These are phyloP conservation scores for Sebastes diaconus DNA, from an alignment of 2,797 vertebrate genomes.

Conservation along the genomic window DNA sequence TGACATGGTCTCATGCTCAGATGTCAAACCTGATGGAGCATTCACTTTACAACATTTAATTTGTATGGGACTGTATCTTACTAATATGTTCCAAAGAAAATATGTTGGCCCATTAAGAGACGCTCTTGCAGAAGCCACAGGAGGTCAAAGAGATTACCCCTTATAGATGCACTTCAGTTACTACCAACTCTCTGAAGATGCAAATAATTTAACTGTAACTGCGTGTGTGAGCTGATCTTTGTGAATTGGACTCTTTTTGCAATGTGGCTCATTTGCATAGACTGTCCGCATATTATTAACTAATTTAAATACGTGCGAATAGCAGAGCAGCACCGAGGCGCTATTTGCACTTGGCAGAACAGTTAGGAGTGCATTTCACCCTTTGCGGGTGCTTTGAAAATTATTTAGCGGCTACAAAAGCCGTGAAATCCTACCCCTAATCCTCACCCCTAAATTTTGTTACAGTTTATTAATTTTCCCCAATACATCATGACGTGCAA, in stretches of 20 bases:
- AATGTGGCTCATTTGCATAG: not conserved
- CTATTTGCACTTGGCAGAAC: not conserved
- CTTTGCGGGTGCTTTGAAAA: not conserved
- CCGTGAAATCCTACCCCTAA: not conserved
- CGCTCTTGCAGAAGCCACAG: not conserved
- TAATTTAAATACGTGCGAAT: not conserved
- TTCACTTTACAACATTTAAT: not conserved
- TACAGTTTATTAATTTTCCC: not conserved
- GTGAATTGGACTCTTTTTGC: not conserved
- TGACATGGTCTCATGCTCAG: not conserved
- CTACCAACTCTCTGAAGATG: not conserved
- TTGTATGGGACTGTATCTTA: not conserved
- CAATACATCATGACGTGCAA: not conserved
- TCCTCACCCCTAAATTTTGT: not conserved
- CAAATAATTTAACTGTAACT: not conserved
- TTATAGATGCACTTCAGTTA: not conserved
- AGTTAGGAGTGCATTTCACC: not conserved
- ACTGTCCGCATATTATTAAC: no score
- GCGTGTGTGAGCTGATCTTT: not conserved
- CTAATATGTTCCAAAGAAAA: not conserved
- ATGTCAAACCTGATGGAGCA: constrained; percentile 1
- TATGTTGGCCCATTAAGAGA: not conserved
- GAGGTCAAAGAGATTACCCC: not conserved
- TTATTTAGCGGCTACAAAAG: not conserved
- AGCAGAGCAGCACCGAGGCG: not conserved